These are phyloP conservation scores for Cylindroiulus punctatus DNA, from an alignment of 2,888 invertebrate species.

Conservation along the genomic window DNA sequence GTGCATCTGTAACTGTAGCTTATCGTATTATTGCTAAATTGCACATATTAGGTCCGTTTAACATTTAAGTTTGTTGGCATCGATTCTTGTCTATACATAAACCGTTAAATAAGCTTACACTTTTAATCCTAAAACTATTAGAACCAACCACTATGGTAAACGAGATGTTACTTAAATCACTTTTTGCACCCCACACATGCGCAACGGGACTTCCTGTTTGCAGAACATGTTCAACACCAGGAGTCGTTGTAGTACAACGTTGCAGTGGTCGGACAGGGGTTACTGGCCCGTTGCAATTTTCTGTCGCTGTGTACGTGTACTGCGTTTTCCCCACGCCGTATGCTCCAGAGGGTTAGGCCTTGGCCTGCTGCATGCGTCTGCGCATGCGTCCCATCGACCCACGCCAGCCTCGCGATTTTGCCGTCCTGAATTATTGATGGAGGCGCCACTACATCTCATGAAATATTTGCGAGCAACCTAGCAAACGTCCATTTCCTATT, in stretches of 20 bases:
- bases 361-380: conserved; percentile 10
- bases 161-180: too few relatives aligned
- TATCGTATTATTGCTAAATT: too few relatives aligned
- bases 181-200: too few relatives aligned
- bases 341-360: conserved; percentile 39
- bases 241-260: not conserved
- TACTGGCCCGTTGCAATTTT: not conserved
- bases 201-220: too few relatives aligned
- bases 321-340: not conserved
- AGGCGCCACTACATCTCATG: conserved; percentile 47
- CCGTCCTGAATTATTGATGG: conserved; percentile 36
- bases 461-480: conserved; percentile 40
- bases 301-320: conserved; percentile 6
- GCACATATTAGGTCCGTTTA: too few relatives aligned
- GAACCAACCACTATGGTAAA: too few relatives aligned
- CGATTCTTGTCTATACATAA: too few relatives aligned
- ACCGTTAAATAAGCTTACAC: too few relatives aligned
- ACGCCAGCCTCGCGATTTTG: not conserved
- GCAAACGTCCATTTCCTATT: conserved; percentile 47
- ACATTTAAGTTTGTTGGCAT: too few relatives aligned
- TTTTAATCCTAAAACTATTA: too few relatives aligned
- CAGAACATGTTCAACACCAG: not conserved
- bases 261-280: not conserved
- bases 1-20: too few relatives aligned
- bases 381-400: conserved; percentile 39